Percentiles rank a stretch among this genome's conserved stretches.
Conservation (phyloP, 2,888 invertebrate genomes). For the Diarsia dahlii region DNA sequence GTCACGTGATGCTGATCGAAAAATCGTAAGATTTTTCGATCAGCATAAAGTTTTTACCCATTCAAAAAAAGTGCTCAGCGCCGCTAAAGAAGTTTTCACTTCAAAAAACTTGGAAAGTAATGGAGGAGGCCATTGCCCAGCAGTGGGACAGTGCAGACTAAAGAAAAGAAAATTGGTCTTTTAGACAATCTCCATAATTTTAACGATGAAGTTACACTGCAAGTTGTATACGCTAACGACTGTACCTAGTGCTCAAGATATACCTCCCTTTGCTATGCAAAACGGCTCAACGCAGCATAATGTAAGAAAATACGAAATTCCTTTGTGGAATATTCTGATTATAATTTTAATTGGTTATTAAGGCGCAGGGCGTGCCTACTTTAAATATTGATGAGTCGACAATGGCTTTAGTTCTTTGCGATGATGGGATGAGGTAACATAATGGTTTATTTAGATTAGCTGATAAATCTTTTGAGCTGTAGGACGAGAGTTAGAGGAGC, state of each 20-base stretch:
- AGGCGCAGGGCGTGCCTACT: conserved; percentile 11
- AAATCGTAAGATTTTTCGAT: too few species aligned
- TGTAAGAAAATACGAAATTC: conserved; percentile 53
- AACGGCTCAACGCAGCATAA: conserved; percentile 39
- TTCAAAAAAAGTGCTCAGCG: too few species aligned
- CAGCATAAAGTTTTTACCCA: too few species aligned
- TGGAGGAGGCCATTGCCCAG: too few species aligned
- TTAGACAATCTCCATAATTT: too few species aligned
- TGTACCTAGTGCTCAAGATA: conserved; percentile 27
- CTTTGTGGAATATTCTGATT: conserved; percentile 56
- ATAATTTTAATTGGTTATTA: conserved; percentile 63
- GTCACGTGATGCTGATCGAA: too few species aligned
- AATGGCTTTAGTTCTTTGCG: conserved; percentile 26
- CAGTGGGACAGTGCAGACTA: too few species aligned
- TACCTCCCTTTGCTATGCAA: conserved; percentile 49
- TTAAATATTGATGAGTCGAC: conserved; percentile 49
- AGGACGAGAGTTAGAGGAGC: not conserved
- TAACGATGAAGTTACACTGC: too few species aligned
- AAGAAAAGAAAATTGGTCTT: too few species aligned
- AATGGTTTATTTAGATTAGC: conserved; percentile 23
- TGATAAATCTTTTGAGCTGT: not conserved
- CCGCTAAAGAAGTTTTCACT: too few species aligned
- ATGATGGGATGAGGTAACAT: not conserved
- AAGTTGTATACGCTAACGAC: too few species aligned
- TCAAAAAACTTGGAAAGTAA: too few species aligned